phyloP scores from a whole-genome alignment of 2,888 invertebrate species.

The Spisula solida region DNA sequence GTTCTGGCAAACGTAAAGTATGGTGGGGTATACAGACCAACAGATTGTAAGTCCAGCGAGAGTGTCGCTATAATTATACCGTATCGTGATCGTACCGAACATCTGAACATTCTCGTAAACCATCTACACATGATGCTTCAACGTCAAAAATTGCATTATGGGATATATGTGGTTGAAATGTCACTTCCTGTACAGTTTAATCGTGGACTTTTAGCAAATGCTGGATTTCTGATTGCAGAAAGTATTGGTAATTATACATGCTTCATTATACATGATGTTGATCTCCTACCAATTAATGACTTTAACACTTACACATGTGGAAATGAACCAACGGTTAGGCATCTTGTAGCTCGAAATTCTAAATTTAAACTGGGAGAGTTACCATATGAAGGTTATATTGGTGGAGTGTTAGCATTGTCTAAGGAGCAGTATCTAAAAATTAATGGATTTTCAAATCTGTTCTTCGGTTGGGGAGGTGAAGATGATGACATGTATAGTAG shows the following conservation, averaged over 20 bases:
- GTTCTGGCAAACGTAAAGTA: slow-evolving; percentile 23
- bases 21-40: slow-evolving; percentile 46
- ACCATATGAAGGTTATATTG: slow-evolving; percentile 43
- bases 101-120: slow-evolving; percentile 44
- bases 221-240: slow-evolving; percentile 52
- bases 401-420: slow-evolving; percentile 48
- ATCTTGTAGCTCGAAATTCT: slow-evolving; percentile 48
- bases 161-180: slow-evolving; percentile 62
- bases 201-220: slow-evolving; percentile 60
- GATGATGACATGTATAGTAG: slow-evolving; percentile 52
- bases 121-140: slow-evolving; percentile 51
- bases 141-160: slow-evolving; percentile 48
- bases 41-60: slow-evolving; percentile 26
- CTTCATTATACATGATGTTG: slow-evolving; percentile 64
- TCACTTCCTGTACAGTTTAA: slow-evolving; percentile 61
- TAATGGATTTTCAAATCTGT: slow-evolving; percentile 55
- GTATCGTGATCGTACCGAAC: slow-evolving; percentile 42
- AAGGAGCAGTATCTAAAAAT: slow-evolving; percentile 16
- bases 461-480: slow-evolving; percentile 57
- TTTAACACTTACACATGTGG: slow-evolving; percentile 57
- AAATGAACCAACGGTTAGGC: slow-evolving; percentile 30
- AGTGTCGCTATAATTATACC: slow-evolving; percentile 50
- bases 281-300: slow-evolving; percentile 54
- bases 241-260: slow-evolving; percentile 56
- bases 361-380: slow-evolving; percentile 33